Evolutionary conservation across 2,888 invertebrate species (phyloP), one percentile per base, ranked within the genome.

Genomic region (Elmis aenea): DNA sequence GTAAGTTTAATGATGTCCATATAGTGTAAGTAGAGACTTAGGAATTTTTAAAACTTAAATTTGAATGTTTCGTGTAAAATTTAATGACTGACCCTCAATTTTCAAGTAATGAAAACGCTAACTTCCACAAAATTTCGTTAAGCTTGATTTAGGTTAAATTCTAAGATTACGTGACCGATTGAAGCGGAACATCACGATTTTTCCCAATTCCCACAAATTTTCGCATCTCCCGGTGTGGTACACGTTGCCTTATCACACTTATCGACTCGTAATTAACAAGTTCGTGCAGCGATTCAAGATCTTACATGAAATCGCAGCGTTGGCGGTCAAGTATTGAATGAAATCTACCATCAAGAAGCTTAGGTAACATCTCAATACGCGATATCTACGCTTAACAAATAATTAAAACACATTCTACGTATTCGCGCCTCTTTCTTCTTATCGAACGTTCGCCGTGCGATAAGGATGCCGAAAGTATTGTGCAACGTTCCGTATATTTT

Each of bases 261-360:
- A 58, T 57, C 52, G 39, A 38, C 38, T 45, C 45, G 54, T 59
- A 61, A 62, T 62, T 62, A 62, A 62, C 59, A 56, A 54, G 50
- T 56, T 61, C 62, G 61, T 62, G 62, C 54, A 44, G 52, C 47
- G 51, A 52, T 54, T 51, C 15, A 38, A 37, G 57, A 55, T 58
- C 56, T 52, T 50, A 59, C 46, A 53, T 56, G 55, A 55, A 59
- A 58, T 59, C 58, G 47, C 51, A 54, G 51, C 55, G 55, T 58
- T 58, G 55, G 56, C 58, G 57, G 57, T 52, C 55, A 50, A 45
- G 45, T 51, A 57, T 48, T 57, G 55, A 58, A 56, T 58, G 57
- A 57, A 57, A 58, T 52, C 55, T 46, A 47, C 48, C 49, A 57
- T 58, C 58, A 50, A 57, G 58, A 58, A 59, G 48, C 52, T 42